A percentile compares a stretch with the other conserved stretches of the same genome.
Conservation (phyloP, 2,797 vertebrate species). For the Sebastes minor region DNA sequence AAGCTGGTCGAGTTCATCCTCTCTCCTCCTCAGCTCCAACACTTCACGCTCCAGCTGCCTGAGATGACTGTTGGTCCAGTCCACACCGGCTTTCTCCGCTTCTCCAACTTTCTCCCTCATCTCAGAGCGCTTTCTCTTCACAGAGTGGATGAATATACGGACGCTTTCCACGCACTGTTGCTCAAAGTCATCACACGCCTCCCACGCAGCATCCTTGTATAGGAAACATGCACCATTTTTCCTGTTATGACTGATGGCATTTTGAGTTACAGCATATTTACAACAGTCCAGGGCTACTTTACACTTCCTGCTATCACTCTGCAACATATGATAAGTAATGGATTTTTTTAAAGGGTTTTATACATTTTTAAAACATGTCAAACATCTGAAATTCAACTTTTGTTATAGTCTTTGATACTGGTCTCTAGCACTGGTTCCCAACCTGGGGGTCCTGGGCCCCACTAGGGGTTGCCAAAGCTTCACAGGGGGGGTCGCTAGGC, state of each 20-base stretch:
- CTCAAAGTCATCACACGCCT: constrained; percentile 47
- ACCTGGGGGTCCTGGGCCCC: neutral
- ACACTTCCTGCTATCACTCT: neutral
- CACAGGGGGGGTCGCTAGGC: too few species aligned
- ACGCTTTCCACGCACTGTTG: constrained; percentile 16
- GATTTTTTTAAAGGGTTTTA: neutral
- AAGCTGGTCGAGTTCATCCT: constrained; percentile 34
- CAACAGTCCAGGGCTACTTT: neutral
- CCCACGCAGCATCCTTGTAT: constrained; percentile 49
- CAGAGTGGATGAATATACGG: neutral
- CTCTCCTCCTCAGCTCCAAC: constrained; percentile 24
- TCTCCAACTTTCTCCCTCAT: constrained; percentile 53
- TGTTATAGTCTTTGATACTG: neutral
- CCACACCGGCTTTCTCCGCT: constrained; percentile 52
- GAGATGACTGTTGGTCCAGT: constrained; percentile 15
- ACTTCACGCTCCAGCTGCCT: constrained; percentile 31
- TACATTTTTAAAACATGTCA: neutral
- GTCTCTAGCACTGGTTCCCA: neutral
- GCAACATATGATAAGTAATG: neutral
- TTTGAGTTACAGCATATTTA: neutral
- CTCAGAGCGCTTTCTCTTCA: constrained; percentile 52
- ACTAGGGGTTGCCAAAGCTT: neutral
- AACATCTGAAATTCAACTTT: neutral
- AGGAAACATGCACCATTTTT: neutral
- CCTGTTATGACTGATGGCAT: neutral